Evolutionary conservation across 1,140 invertebrate genomes (phyloP).

Genomic region (Cepaea nemoralis): DNA sequence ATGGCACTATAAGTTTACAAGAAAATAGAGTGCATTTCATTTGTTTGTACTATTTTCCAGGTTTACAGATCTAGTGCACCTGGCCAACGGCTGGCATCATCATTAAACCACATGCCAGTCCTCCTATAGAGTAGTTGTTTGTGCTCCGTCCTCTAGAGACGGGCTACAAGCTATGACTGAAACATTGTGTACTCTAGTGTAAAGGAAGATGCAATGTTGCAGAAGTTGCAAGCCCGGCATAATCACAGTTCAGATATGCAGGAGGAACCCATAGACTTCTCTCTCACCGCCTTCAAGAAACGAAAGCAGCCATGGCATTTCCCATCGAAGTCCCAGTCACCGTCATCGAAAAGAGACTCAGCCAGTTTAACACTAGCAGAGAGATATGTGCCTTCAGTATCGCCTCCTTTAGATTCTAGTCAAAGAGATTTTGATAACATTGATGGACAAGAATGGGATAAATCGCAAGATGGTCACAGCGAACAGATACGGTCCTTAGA

Average conservation of each 20-base stretch:
- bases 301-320: background rate
- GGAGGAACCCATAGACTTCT: background rate
- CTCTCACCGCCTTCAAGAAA: background rate
- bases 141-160: too few relatives aligned
- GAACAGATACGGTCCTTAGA: background rate
- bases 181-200: too few relatives aligned
- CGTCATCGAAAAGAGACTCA: background rate
- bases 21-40: too few relatives aligned
- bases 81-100: too few relatives aligned
- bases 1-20: too few relatives aligned
- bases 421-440: background rate
- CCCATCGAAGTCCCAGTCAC: background rate
- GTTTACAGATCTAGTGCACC: too few relatives aligned
- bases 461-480: background rate
- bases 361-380: background rate
- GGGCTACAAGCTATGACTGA: too few relatives aligned
- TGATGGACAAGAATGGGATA: background rate
- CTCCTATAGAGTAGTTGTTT: too few relatives aligned
- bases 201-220: background rate
- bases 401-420: background rate
- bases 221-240: background rate
- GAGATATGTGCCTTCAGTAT: background rate
- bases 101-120: too few relatives aligned
- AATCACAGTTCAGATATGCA: background rate
- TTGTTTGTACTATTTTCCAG: too few relatives aligned